phyloP scores from a whole-genome alignment of 2,113 vertebrate genomes.

The Bettongia penicillata region DNA sequence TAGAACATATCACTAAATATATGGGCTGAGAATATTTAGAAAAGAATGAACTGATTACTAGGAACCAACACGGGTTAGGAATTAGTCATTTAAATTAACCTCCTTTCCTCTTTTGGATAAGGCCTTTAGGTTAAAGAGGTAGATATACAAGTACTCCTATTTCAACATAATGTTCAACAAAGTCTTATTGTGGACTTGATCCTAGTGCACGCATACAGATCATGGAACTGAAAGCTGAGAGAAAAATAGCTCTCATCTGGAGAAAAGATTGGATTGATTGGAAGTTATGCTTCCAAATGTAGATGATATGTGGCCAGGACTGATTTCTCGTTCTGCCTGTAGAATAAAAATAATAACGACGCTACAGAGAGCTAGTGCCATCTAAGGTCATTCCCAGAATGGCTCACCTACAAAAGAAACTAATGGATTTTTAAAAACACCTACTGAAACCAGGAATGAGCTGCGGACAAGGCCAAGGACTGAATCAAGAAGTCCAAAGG shows the following conservation, averaged over 20 bases:
- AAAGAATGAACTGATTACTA: neutral
- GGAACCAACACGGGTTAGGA: neutral
- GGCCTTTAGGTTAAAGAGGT: neutral
- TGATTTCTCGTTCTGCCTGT: neutral
- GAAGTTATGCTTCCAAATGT: neutral
- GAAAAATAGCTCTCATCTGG: neutral
- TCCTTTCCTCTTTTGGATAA: neutral
- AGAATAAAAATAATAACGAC: neutral
- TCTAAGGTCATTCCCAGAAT: neutral
- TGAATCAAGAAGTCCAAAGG: neutral
- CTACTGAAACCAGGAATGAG: neutral
- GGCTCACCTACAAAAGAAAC: neutral
- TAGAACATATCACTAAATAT: neutral
- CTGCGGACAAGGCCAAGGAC: neutral
- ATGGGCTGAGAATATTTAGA: neutral
- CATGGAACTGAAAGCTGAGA: neutral
- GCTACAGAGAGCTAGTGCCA: neutral
- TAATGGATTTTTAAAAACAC: neutral
- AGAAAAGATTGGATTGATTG: neutral
- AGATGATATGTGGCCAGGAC: neutral
- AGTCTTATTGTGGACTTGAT: neutral
- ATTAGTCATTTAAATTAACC: neutral
- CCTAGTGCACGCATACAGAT: neutral
- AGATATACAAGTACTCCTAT: neutral
- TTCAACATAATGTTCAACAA: neutral